These are phyloP conservation scores for Lycorma delicatula DNA, from an alignment of 1,140 invertebrate genomes.

Conservation along the genomic window DNA sequence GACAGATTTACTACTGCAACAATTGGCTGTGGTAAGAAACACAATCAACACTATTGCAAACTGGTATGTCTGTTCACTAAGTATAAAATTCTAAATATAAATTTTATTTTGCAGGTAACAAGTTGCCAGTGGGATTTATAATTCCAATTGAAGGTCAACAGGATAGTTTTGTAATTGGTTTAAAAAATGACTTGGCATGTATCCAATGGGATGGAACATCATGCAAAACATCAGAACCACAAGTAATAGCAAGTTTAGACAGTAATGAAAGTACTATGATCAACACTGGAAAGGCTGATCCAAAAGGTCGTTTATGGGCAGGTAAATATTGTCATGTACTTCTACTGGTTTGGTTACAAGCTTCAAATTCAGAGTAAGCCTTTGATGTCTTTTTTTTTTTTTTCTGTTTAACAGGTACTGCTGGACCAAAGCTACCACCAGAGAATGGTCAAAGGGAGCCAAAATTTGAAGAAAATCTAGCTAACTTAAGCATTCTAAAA, in stretches of 20 bases:
- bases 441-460: too few species aligned
- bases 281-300: conserved; percentile 82
- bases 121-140: too few species aligned
- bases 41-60: too few species aligned
- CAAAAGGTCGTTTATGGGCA: conserved; percentile 62
- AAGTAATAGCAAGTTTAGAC: background rate
- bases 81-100: too few species aligned
- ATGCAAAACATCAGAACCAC: background rate
- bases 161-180: background rate
- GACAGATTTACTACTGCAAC: too few species aligned
- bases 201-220: conserved; percentile 26
- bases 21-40: too few species aligned
- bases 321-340: too few species aligned
- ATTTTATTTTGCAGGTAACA: too few species aligned
- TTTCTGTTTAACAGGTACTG: background rate
- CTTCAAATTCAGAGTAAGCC: too few species aligned
- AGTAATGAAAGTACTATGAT: conserved; percentile 28
- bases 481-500: background rate
- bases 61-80: too few species aligned
- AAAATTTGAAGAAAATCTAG: background rate
- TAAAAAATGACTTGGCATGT: background rate
- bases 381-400: too few species aligned
- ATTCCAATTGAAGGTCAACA: conserved; percentile 1
- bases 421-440: background rate
- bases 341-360: too few species aligned